Conservation (phyloP, 2,113 vertebrate genomes). For the Poecile atricapillus region DNA sequence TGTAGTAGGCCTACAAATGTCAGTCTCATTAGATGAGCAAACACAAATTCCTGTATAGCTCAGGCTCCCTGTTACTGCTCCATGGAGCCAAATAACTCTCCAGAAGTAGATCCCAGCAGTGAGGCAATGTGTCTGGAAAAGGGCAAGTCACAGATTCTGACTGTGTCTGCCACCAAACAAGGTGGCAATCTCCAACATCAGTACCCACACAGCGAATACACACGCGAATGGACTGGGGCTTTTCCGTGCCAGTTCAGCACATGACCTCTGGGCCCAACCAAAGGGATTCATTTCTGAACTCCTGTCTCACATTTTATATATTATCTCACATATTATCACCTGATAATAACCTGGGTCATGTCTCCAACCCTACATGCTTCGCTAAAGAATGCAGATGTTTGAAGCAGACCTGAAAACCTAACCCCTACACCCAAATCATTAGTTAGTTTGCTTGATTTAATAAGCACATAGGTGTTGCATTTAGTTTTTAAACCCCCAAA, state of each 20-base stretch:
- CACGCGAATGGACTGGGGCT: rapidly evolving
- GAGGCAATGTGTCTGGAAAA: neutral
- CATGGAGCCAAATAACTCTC: neutral
- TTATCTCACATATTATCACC: too few species aligned
- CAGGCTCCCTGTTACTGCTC: neutral
- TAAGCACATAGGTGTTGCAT: neutral
- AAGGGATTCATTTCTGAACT: neutral
- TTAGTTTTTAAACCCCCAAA: neutral
- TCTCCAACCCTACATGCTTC: neutral
- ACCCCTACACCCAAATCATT: neutral
- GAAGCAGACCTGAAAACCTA: neutral
- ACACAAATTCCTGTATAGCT: neutral
- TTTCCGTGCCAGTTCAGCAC: neutral
- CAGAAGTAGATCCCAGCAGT: neutral
- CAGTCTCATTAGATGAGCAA: neutral
- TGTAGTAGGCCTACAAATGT: neutral
- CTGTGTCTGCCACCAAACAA: neutral
- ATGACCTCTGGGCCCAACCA: neutral
- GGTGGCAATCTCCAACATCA: neutral
- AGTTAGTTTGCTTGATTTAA: neutral
- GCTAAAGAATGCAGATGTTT: neutral
- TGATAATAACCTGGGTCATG: rapidly evolving
- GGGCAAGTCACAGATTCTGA: neutral
- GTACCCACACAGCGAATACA: rapidly evolving
- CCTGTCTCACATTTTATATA: neutral